Conservation (phyloP, 2,888 invertebrate genomes). For the Blera fallax region DNA sequence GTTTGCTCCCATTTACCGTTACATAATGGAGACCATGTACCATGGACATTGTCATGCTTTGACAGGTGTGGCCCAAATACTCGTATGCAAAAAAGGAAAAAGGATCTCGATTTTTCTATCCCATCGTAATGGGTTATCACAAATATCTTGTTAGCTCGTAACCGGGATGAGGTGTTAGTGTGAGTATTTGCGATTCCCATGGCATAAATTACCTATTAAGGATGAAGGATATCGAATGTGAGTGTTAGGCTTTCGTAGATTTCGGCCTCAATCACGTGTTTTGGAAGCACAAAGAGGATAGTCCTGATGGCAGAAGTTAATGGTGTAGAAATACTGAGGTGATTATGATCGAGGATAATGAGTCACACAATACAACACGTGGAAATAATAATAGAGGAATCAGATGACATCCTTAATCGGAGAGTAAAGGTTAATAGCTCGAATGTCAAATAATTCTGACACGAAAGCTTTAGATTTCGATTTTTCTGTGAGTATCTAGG, state of each 20-base stretch:
- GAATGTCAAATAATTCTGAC: neutral
- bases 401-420: neutral
- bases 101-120: neutral
- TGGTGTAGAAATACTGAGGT: neutral
- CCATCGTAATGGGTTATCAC: neutral
- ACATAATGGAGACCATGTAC: no score
- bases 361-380: neutral
- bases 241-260: neutral
- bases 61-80: neutral
- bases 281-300: neutral
- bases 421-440: neutral
- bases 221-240: neutral
- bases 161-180: neutral
- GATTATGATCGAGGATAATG: neutral
- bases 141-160: neutral
- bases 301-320: neutral
- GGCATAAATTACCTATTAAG: neutral
- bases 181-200: neutral
- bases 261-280: neutral
- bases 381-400: neutral
- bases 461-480: neutral
- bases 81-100: neutral
- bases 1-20: neutral
- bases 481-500: neutral
- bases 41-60: neutral